Base-by-base conservation (phyloP, 2,113 vertebrate genomes). In the Leucoraja erinaceus region DNA sequence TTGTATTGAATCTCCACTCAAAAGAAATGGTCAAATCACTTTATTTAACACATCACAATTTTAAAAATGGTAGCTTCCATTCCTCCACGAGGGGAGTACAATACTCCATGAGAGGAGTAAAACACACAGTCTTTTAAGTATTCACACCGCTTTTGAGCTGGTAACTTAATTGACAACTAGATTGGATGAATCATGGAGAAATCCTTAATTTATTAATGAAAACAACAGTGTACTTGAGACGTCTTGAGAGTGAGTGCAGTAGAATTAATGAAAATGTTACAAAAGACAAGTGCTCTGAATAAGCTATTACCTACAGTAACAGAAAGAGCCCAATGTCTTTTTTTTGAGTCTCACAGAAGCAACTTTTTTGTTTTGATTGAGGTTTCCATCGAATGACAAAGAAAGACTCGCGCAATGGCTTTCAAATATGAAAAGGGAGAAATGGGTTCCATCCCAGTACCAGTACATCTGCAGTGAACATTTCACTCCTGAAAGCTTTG, bases 391-490 rank as follows among this genome's bases (percentile, higher is more conserved):
- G 1, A 96, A 96, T 76, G 96, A 97, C 18, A 94, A 95, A 1
- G 93, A 86, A 2, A 94, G 96, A 59, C 96, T 97, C 72, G 95
- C 94, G 93, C 95, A 94, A 94, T 98, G 97, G 97, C 95, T 97
- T 77, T 93, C 66, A 0, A 96, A 96, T 94, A 96, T 97, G 96
- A 95, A 96, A 0, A 94, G 94, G 0, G 96, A 97, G 93, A 95
- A 95, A 92, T 97, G 97, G 96, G 94, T 94, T 22, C 97, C 97
- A 0, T 96, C 96, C 33, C 95, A 95, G 61, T 96, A 97, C 93
- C 97, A 97, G 93, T 96, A 97, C 54, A 94, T 97, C n/a, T 97
- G 97, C 94, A 96, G 96, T 0, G 95, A 97, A 18, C 97, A 97
- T 78, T 97, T 98, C 72, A 94, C 94, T 0, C 94, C 96, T 0